These are phyloP conservation scores for Endotricha flammealis DNA, from an alignment of 2,888 invertebrate genomes.

Conservation along the genomic window DNA sequence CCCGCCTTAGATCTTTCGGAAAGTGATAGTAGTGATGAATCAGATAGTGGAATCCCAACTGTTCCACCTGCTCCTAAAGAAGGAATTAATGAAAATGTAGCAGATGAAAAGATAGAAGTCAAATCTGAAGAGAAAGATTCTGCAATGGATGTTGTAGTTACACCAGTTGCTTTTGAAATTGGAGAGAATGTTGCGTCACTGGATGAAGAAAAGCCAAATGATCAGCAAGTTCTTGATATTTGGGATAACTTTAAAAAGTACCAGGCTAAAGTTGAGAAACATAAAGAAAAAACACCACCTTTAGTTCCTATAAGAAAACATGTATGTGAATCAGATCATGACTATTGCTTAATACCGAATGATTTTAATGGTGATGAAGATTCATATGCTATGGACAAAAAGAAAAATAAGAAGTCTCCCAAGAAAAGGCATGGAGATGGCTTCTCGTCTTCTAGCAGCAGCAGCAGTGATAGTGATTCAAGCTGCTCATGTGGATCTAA, in stretches of 20 bases:
- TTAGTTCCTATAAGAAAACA: slow-evolving; percentile 73
- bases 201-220: slow-evolving; percentile 72
- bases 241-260: slow-evolving; percentile 88
- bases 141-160: slow-evolving; percentile 25
- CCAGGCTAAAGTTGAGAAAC: slow-evolving; percentile 82
- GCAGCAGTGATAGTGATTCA: slow-evolving; percentile 85
- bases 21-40: slow-evolving; percentile 88
- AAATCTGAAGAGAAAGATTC: slow-evolving; percentile 28
- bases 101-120: slow-evolving; percentile 24
- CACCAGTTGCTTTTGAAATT: slow-evolving; percentile 22
- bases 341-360: slow-evolving; percentile 81
- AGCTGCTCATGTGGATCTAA: slow-evolving; percentile 91
- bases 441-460: slow-evolving; percentile 84
- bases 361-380: slow-evolving; percentile 69
- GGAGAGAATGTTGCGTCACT: slow-evolving; percentile 38
- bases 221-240: slow-evolving; percentile 82
- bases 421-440: slow-evolving; percentile 63
- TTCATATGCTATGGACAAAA: slow-evolving; percentile 51
- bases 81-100: slow-evolving; percentile 38
- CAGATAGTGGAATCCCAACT: slow-evolving; percentile 54
- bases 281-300: slow-evolving; percentile 64
- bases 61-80: slow-evolving; percentile 40
- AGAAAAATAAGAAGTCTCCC: slow-evolving; percentile 70
- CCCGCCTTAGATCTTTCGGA: slow-evolving; percentile 91
- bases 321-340: slow-evolving; percentile 84